phyloP scores from a whole-genome alignment of 2,113 vertebrate genomes.

The Anhinga rufa region DNA sequence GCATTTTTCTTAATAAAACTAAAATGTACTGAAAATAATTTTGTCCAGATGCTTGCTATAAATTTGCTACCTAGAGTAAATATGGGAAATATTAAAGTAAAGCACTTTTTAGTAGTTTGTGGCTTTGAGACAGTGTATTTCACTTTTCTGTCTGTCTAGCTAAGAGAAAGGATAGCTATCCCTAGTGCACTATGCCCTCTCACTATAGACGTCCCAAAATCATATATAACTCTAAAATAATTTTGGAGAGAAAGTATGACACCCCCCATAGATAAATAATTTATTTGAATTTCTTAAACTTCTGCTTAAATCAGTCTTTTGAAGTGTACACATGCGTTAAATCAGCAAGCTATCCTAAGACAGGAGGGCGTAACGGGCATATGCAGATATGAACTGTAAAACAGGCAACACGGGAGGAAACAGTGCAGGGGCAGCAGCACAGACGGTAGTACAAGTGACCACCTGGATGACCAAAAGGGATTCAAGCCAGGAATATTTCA shows the following conservation, averaged over 20 bases:
- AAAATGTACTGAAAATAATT: not conserved
- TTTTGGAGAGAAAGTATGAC: no score
- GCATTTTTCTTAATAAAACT: not conserved
- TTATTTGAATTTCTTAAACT: not conserved
- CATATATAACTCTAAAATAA: not conserved
- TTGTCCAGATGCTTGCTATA: not conserved
- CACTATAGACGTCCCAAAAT: not conserved
- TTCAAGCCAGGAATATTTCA: not conserved
- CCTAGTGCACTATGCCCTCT: not conserved
- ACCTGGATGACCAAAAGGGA: not conserved
- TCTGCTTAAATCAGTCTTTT: not conserved
- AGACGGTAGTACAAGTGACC: not conserved
- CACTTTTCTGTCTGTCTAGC: not conserved
- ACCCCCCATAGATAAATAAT: not conserved
- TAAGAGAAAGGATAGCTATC: not conserved
- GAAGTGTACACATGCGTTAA: not conserved
- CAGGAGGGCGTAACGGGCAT: not conserved
- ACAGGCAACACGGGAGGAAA: not conserved
- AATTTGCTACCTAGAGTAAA: not conserved
- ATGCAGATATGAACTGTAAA: not conserved
- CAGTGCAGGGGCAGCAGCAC: not conserved
- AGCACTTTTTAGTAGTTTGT: not conserved
- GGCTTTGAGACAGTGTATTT: not conserved
- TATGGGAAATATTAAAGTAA: not conserved
- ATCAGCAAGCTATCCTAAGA: not conserved